Conservation (phyloP, 2,113 vertebrate genomes). For the Caranx ignobilis region DNA sequence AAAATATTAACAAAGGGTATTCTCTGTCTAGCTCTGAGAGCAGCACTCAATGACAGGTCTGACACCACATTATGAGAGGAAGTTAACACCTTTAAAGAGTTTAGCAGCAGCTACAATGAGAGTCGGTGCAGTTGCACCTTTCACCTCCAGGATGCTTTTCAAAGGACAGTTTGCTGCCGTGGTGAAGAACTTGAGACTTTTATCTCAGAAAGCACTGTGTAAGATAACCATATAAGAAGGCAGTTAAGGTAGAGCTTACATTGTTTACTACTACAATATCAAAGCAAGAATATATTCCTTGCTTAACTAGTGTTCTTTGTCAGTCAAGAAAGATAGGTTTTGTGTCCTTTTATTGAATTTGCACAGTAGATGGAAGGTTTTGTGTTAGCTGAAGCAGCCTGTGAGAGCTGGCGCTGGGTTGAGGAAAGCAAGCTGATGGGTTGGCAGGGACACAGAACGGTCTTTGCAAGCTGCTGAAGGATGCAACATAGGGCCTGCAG, state of each 20-base stretch:
- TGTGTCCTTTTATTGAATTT: neutral
- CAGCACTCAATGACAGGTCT: constrained; percentile 29
- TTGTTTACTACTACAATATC: neutral
- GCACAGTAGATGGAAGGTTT: neutral
- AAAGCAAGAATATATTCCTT: neutral
- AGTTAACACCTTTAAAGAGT: constrained; percentile 39
- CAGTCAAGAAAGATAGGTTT: neutral
- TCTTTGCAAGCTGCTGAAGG: constrained; percentile 32
- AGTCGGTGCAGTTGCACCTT: constrained; percentile 26
- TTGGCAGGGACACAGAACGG: constrained; percentile 23
- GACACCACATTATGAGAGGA: constrained; percentile 43
- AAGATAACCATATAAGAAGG: neutral
- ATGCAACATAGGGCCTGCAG: constrained; percentile 24
- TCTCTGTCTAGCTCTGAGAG: constrained; percentile 28
- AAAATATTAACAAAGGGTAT: constrained; percentile 53
- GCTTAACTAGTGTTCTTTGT: neutral
- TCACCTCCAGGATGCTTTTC: constrained; percentile 30
- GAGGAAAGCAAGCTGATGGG: neutral
- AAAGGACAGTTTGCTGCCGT: neutral
- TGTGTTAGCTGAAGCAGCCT: constrained; percentile 2
- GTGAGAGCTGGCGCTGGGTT: neutral
- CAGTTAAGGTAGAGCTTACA: neutral
- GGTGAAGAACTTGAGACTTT: neutral
- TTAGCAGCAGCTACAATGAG: constrained; percentile 12
- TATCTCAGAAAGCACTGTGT: neutral